These are phyloP conservation scores for Empis livida DNA, from an alignment of 2,888 invertebrate genomes.

Conservation along the genomic window DNA sequence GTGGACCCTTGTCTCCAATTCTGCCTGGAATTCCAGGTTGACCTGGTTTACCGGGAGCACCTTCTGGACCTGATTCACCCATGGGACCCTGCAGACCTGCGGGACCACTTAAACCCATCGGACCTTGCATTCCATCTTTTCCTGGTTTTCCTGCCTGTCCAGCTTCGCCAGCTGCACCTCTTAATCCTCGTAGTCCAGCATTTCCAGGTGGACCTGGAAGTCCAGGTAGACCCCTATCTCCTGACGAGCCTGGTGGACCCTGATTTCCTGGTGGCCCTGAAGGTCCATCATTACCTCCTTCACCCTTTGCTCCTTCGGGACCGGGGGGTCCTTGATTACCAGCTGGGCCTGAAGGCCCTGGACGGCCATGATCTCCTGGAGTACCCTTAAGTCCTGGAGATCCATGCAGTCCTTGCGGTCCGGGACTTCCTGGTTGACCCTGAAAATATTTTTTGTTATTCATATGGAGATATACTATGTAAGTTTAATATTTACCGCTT, in stretches of 20 bases:
- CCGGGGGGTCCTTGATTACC: conserved; percentile 62
- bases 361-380: conserved; percentile 54
- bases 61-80: conserved; percentile 48
- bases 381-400: conserved; percentile 55
- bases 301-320: conserved; percentile 62
- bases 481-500: conserved; percentile 42
- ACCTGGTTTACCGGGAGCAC: conserved; percentile 52
- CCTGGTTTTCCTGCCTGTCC: conserved; percentile 56
- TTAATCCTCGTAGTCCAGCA: conserved; percentile 19
- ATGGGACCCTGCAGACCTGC: conserved; percentile 47
- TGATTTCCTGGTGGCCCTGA: conserved; percentile 41
- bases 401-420: conserved; percentile 56
- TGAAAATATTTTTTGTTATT: no score
- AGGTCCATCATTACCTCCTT: conserved; percentile 54
- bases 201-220: conserved; percentile 23
- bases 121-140: conserved; percentile 57
- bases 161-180: conserved; percentile 46
- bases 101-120: conserved; percentile 48
- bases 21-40: conserved; percentile 54
- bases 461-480: background rate
- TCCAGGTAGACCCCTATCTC: conserved; percentile 20
- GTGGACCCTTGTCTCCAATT: conserved; percentile 63
- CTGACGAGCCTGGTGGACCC: conserved; percentile 7
- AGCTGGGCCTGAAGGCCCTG: conserved; percentile 51
- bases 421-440: conserved; percentile 59